Evolutionary conservation across 2,888 invertebrate species (phyloP).

Genomic region (Cyclophora punctaria): DNA sequence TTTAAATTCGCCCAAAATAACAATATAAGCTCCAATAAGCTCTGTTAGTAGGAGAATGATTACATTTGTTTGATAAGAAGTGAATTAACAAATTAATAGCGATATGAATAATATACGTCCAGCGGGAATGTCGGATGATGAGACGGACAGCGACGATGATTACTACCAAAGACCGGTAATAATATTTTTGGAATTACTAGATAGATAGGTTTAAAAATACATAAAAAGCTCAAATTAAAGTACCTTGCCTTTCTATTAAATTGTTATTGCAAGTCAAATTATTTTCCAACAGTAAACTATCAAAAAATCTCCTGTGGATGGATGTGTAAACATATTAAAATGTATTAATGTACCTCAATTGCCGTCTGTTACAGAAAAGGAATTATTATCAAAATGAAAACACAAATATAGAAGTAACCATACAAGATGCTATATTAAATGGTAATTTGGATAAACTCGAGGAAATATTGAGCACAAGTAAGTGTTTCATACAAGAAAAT

Average conservation of each 20-base stretch:
- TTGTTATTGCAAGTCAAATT: neutral
- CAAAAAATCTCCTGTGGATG: neutral
- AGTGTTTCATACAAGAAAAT: conserved; percentile 2
- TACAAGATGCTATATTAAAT: conserved; percentile 60
- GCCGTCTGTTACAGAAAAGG: conserved; percentile 23
- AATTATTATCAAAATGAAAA: conserved; percentile 27
- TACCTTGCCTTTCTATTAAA: neutral
- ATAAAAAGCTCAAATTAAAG: too few relatives aligned
- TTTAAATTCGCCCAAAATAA: too few relatives aligned
- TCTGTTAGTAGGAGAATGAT: too few relatives aligned
- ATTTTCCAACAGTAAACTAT: neutral
- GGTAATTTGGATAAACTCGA: conserved; percentile 44
- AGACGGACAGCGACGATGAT: conserved; percentile 57
- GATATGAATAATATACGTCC: conserved; percentile 47
- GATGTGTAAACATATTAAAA: neutral
- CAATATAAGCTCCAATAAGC: too few relatives aligned
- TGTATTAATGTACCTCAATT: neutral
- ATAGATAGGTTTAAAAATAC: too few relatives aligned
- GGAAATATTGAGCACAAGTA: conserved; percentile 40
- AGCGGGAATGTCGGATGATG: conserved; percentile 59
- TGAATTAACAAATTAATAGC: conserved; percentile 1
- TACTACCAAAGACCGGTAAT: conserved; percentile 53
- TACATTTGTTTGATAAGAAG: too few relatives aligned
- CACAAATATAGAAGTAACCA: conserved; percentile 45
- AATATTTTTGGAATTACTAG: too few relatives aligned